Conservation (phyloP, 2,797 vertebrate species). For the Sebastes wilsoni region DNA sequence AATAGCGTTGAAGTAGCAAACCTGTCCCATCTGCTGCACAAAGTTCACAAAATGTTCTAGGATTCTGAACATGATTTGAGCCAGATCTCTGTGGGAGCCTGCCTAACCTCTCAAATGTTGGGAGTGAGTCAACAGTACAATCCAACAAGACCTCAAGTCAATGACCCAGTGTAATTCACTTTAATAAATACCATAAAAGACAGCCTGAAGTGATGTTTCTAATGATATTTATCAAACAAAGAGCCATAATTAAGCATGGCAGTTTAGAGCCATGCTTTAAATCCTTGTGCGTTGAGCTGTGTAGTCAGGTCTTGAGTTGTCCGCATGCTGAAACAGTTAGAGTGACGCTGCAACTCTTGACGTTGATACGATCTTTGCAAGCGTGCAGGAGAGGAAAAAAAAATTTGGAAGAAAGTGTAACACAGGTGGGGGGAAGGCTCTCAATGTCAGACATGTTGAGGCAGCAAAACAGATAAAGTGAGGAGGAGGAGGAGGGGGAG, state of each 20-base stretch:
- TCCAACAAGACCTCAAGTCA: conserved; percentile 5
- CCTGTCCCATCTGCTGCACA: not conserved
- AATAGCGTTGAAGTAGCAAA: not conserved
- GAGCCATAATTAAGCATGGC: not conserved
- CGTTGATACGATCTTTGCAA: not conserved
- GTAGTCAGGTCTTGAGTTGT: not conserved
- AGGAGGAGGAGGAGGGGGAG: not conserved
- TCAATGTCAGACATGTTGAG: not conserved
- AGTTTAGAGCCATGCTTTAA: not conserved
- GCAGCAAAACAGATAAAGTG: not conserved
- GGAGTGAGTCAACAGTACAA: not conserved
- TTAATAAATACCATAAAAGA: not conserved
- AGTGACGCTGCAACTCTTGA: not conserved
- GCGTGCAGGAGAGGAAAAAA: not conserved
- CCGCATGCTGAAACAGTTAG: conserved; percentile 17
- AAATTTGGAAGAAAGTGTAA: not conserved
- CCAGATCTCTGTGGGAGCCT: not conserved
- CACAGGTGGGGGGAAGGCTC: not conserved
- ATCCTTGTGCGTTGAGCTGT: not conserved
- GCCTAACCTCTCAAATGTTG: not conserved
- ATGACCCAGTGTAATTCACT: conserved; percentile 7
- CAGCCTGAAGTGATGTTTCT: not conserved
- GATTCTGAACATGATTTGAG: not conserved
- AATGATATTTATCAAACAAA: conserved; percentile 4
- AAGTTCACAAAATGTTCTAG: not conserved